phyloP scores from a whole-genome alignment of 2,113 vertebrate species.

The Aphyosemion australe region DNA sequence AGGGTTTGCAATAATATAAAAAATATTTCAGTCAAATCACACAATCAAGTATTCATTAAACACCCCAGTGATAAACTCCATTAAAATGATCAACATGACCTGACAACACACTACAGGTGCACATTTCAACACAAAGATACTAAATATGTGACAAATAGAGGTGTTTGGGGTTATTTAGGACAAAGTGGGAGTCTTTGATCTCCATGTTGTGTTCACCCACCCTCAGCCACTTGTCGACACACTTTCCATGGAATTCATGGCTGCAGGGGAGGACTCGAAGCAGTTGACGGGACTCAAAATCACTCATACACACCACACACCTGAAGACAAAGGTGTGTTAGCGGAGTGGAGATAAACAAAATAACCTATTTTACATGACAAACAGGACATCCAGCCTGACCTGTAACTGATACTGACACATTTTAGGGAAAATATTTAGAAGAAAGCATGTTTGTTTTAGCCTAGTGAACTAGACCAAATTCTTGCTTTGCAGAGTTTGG shows the following conservation, averaged over 20 bases:
- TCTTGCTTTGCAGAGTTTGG: too few species aligned
- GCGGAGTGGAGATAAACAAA: background rate
- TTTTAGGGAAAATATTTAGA: background rate
- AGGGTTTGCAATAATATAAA: too few species aligned
- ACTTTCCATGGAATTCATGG: conserved; percentile 99
- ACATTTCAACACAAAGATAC: too few species aligned
- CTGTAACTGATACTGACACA: background rate
- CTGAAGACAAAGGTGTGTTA: conserved; percentile 71
- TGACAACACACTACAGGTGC: too few species aligned
- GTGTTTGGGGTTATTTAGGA: too few species aligned
- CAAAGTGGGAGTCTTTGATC: background rate
- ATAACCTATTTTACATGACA: background rate
- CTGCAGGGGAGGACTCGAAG: conserved; percentile 98
- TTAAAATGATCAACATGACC: too few species aligned
- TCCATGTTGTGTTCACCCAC: conserved; percentile 71
- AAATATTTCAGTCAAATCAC: too few species aligned
- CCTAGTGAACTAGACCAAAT: too few species aligned
- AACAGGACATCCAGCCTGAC: background rate
- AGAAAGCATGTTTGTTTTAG: background rate
- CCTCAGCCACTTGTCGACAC: conserved; percentile 99
- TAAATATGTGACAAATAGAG: too few species aligned
- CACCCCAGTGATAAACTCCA: too few species aligned
- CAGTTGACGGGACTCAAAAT: conserved; percentile 98
- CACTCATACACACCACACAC: conserved; percentile 99
- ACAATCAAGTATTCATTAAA: background rate